These are phyloP conservation scores for Aspidapion aeneum DNA, from an alignment of 2,888 invertebrate genomes.

Conservation along the genomic window DNA sequence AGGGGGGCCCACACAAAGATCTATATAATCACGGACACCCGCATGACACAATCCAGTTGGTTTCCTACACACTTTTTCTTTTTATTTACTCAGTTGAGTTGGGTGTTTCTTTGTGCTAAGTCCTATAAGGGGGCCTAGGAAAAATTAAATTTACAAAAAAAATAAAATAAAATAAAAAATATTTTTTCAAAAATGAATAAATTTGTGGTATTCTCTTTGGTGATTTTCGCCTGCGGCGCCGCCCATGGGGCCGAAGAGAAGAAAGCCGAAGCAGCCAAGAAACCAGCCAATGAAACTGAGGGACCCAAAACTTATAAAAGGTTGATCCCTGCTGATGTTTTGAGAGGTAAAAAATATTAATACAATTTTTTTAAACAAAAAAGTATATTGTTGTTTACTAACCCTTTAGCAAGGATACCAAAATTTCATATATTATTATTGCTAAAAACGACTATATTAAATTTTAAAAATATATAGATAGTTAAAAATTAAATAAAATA, in stretches of 20 bases:
- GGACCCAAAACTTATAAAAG: slow-evolving; percentile 73
- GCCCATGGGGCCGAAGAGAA: slow-evolving; percentile 49
- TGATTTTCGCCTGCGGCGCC: slow-evolving; percentile 42
- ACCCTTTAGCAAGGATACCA: too few relatives aligned
- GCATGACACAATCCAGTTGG: not conserved
- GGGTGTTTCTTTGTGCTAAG: not conserved
- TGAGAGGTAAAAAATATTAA: slow-evolving; percentile 63
- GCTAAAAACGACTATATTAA: too few relatives aligned
- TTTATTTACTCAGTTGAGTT: not conserved
- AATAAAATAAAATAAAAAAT: not conserved
- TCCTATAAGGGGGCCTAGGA: not conserved
- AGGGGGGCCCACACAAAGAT: not conserved
- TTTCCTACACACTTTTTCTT: not conserved
- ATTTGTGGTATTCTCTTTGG: slow-evolving; percentile 50
- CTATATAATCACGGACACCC: not conserved
- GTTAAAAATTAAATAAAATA: too few relatives aligned
- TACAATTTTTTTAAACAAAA: not conserved
- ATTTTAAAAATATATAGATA: too few relatives aligned
- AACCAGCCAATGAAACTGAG: slow-evolving; percentile 32
- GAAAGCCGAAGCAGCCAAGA: slow-evolving; percentile 46
- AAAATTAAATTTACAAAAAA: not conserved
- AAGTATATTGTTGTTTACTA: too few relatives aligned
- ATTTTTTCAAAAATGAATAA: slow-evolving; percentile 57
- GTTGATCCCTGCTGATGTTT: slow-evolving; percentile 84
- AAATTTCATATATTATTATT: too few relatives aligned